These are phyloP conservation scores for Chaetodon trifascialis DNA, from an alignment of 2,113 vertebrate genomes.

Conservation along the genomic window DNA sequence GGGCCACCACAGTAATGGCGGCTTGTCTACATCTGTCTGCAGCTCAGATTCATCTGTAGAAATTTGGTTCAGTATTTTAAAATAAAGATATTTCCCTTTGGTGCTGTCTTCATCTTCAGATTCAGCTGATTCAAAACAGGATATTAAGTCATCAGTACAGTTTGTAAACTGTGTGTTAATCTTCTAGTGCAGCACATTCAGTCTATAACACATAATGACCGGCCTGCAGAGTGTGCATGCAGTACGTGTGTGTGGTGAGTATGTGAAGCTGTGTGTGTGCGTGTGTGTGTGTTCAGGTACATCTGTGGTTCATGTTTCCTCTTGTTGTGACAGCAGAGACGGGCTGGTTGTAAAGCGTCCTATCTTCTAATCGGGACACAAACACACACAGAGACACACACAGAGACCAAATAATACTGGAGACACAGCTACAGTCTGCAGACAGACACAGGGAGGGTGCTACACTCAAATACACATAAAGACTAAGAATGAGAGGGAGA, in stretches of 20 bases:
- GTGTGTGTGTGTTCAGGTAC: background rate
- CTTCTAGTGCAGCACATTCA: background rate
- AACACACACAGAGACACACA: background rate
- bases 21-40: background rate
- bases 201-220: background rate
- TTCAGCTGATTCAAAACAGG: background rate
- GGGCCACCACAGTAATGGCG: background rate
- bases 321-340: constrained; percentile 43
- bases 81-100: background rate
- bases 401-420: background rate
- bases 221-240: background rate
- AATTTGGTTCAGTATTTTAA: background rate
- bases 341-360: background rate
- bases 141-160: background rate
- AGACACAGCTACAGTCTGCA: background rate
- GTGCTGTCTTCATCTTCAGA: background rate
- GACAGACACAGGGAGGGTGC: background rate
- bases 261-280: background rate
- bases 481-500: background rate
- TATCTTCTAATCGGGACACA: constrained; percentile 33
- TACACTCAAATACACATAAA: background rate
- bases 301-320: constrained; percentile 45
- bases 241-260: background rate
- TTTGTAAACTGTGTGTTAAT: constrained; percentile 4
- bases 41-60: background rate